Base-by-base conservation (phyloP, 2,797 vertebrate genomes). In the Clamator glandarius region DNA sequence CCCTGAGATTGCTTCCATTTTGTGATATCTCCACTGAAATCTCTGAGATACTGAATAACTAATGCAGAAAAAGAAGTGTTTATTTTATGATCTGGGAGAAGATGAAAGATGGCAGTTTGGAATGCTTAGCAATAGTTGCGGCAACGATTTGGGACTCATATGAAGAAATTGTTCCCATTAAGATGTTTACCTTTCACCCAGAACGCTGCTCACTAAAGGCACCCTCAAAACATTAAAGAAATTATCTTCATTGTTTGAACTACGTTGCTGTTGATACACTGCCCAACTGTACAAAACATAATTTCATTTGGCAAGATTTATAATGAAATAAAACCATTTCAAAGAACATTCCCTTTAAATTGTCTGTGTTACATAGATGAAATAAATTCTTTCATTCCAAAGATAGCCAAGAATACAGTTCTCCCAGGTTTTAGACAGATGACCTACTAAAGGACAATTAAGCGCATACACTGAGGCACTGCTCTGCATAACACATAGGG, bases 261-360 rank as follows among this genome's bases (percentile, higher is more conserved):
- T 89, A 79, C 17, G 3, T 68, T 75, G 25, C 80, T 96, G 25
- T 64, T 94, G 85, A 96, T 78, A 64, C 31, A 61, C 55, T 94
- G 73, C 72, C 88, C 89, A 87, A 91, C 83, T 81, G 66, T 72
- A 93, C 50, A 95, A 94, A 95, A 93, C 89, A 51, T 6, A 89
- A 92, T 93, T 95, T 88, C 68, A 94, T 93, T 94, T 96, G 91
- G 92, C 83, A 75, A 81, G 78, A 50, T 80, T 87, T 80, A 90
- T 66, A 93, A 69, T 61, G 62, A 95, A 96, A 96, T 84, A 92
- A 91, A 97, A 83, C 33, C 50, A 92, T 94, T 95, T 96, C 84
- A 95, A 91, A 95, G 84, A 95, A 36, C 74, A 96, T 95, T 96
- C 82, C 51, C 91, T 92, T 97, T 93, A 94, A 96, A 96, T 88